These are phyloP conservation scores for Sebastolobus alascanus DNA, from an alignment of 2,797 vertebrate genomes.

Conservation along the genomic window DNA sequence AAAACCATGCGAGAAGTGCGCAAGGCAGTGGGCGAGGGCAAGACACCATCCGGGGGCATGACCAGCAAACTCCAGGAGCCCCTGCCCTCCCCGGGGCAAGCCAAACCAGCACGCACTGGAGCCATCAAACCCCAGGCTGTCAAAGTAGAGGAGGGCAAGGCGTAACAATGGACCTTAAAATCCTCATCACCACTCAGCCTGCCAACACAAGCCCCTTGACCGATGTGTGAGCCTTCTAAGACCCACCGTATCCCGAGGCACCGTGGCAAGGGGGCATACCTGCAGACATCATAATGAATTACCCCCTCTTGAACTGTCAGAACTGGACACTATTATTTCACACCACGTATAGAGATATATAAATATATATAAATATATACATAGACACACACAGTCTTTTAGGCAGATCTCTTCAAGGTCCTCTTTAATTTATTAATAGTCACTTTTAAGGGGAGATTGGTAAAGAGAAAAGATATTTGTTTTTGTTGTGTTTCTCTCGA, in stretches of 20 bases:
- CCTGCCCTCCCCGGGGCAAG: slow-evolving; percentile 80
- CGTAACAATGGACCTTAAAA: slow-evolving; percentile 85
- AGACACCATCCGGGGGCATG: slow-evolving; percentile 82
- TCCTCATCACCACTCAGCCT: slow-evolving; percentile 69
- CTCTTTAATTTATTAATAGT: slow-evolving; percentile 89
- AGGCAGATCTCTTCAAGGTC: slow-evolving; percentile 84
- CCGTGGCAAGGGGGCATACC: slow-evolving; percentile 54
- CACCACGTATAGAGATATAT: slow-evolving; percentile 84
- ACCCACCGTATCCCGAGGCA: slow-evolving; percentile 53
- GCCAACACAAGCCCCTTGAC: slow-evolving; percentile 57
- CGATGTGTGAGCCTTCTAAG: slow-evolving; percentile 54
- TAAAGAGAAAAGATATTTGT: slow-evolving; percentile 63
- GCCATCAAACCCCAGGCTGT: slow-evolving; percentile 94
- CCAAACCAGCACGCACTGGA: slow-evolving; percentile 92
- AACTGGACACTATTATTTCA: slow-evolving; percentile 82
- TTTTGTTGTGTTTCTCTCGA: slow-evolving; percentile 51
- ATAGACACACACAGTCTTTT: slow-evolving; percentile 85
- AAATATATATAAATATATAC: slow-evolving; percentile 85
- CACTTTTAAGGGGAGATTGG: slow-evolving; percentile 81
- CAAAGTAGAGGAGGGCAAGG: slow-evolving; percentile 95
- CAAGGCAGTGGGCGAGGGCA: slow-evolving; percentile 86
- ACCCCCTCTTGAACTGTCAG: slow-evolving; percentile 70
- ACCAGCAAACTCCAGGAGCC: slow-evolving; percentile 91
- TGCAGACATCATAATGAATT: slow-evolving; percentile 66
- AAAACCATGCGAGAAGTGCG: slow-evolving; percentile 88